These are phyloP conservation scores for Albula goreensis DNA, from an alignment of 2,113 vertebrate species.

Conservation along the genomic window DNA sequence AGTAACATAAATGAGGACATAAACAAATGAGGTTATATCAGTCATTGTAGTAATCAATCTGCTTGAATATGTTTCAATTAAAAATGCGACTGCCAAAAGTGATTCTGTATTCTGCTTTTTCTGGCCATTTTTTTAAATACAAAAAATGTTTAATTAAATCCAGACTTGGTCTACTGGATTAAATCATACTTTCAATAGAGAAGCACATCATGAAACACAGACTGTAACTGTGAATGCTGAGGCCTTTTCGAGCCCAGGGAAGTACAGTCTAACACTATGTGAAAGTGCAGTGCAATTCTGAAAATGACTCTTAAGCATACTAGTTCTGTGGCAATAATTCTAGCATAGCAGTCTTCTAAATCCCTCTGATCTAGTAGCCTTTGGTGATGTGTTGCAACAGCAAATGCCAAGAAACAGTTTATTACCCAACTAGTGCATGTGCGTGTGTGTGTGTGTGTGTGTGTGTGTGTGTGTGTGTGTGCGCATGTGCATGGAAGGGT, in stretches of 20 bases:
- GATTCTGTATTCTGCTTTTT: no score
- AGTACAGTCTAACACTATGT: background rate
- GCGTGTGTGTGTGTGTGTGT: background rate
- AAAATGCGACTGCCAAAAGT: no score
- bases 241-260: background rate
- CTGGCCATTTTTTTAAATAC: no score
- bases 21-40: no score
- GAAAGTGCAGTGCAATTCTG: background rate
- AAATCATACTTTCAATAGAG: no score
- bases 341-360: background rate
- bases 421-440: background rate
- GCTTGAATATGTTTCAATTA: no score
- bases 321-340: background rate
- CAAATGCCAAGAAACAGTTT: background rate
- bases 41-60: no score
- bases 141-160: no score
- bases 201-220: no score
- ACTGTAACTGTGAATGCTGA: background rate
- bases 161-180: no score
- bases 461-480: background rate
- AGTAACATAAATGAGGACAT: no score
- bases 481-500: background rate
- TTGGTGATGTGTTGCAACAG: background rate
- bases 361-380: background rate
- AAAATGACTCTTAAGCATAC: background rate